Base-by-base conservation (phyloP, 2,797 vertebrate genomes). In the Eospalax fontanierii region DNA sequence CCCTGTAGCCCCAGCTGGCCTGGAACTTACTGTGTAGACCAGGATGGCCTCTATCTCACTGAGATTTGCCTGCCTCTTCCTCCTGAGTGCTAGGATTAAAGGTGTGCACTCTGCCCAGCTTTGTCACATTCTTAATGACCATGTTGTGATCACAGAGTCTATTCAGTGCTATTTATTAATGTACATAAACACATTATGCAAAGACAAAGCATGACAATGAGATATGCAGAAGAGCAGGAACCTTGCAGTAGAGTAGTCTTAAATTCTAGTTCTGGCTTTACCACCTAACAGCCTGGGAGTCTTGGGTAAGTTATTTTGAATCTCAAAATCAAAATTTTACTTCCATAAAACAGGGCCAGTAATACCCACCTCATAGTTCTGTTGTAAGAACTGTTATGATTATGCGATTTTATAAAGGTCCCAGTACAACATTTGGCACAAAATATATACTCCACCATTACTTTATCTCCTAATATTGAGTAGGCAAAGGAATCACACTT, bases 241-340 rank as follows among this genome's bases (percentile, higher is more conserved):
- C 70, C 57, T 78, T 24, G 4, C 40, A 54, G 21, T 35, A 59
- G 73, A 46, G 11, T 1, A 73, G 6, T 54, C 71, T 16, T 26
- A 21, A 38, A 74, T 35, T 82, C 78, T 22, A 57, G 84, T 16
- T 24, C n/a, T 80, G 40, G 65, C 61, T 74, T 85, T 19, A 78
- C 61, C 71, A 54, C 26, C 70, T 75, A 50, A 59, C 59, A 78
- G 12, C 46, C 80, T 79, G 2, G 63, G 50, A 43, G 22, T 65
- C 46, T 46, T 16, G n/a, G 54, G 19, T 28, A 73, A 68, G 18
- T 93, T 66, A 46, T 35, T 81, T 63, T 35, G 26, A 80, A 43
- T 94, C 43, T 85, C 63, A 38, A 54, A 83, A 65, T 74, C 83
- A 83, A 21, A 24, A 63, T 76, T 90, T 90, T 71, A 40, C 14